These are phyloP conservation scores for Brachionus manjavacas DNA, from an alignment of 1,140 invertebrate genomes.

Conservation along the genomic window DNA sequence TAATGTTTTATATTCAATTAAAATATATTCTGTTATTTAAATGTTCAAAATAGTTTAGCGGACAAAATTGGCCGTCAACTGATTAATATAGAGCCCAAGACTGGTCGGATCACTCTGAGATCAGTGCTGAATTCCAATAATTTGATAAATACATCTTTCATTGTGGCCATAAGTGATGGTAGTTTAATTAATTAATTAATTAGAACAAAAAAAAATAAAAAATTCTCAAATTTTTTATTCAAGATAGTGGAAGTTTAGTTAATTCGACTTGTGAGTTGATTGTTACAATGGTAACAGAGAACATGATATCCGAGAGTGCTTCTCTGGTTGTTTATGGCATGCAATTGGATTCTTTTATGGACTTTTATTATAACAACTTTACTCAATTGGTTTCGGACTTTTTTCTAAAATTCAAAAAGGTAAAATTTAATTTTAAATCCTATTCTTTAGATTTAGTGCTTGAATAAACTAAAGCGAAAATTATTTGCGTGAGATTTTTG, in stretches of 20 bases:
- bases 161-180: not conserved
- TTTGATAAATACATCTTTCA: not conserved
- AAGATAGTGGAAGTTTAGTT: not conserved
- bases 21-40: not conserved
- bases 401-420: not conserved
- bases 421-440: not conserved
- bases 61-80: slow-evolving; percentile 7
- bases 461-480: no score
- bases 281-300: slow-evolving; percentile 33
- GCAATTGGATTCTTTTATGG: not conserved
- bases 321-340: not conserved
- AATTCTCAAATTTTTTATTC: not conserved
- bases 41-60: not conserved
- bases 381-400: not conserved
- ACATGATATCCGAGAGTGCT: slow-evolving; percentile 6
- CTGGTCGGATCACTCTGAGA: not conserved
- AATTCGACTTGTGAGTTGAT: slow-evolving; percentile 20
- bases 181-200: not conserved
- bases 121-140: slow-evolving; percentile 29
- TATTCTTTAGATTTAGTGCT: no score
- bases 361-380: not conserved
- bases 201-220: no score
- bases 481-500: no score
- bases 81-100: not conserved
- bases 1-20: not conserved